Evolutionary conservation across 2,113 vertebrate species (phyloP), one percentile per base, ranked within the genome.

Genomic region (Mungos mungo): DNA sequence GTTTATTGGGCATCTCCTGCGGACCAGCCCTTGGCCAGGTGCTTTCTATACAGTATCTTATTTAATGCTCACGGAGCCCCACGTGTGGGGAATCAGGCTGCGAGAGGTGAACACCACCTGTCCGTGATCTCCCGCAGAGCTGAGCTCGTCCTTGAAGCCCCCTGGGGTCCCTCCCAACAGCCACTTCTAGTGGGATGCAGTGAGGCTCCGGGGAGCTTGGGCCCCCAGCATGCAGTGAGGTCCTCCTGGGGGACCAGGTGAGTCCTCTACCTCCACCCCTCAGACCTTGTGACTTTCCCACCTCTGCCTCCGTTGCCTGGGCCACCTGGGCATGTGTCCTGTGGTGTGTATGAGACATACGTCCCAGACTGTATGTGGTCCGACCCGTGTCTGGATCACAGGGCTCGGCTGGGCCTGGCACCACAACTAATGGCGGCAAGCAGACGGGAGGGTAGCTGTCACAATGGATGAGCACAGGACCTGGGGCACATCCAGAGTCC

Each of bases 391-490:
- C 76, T 16, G 15, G 54, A 18, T 84, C 69, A 54, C 33, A 45
- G 60, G 27, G 50, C 47, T 31, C 16, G 19, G 21, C 29, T 2
- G 19, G 92, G 71, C 80, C 80, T 27, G n/a, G 84, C 68, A 18
- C 25, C 16, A 0, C 63, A 35, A 71, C 60, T 50, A 50, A 69
- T 50, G 38, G 15, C 38, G 54, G n/a, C 57, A 47, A 31, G 41
- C 38, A 60, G 66, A n/a, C 2, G 3, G 25, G 47, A 47, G 5
- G 18, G 71, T 3, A 3, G 47, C 76, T 69, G 74, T 92, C 5
- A 0, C 0, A n/a, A 18, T 5, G 7, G 10, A 2, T 15, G 27
- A 47, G 41, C 41, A 5, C 10, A 8, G n/a, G 54, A 45, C 27
- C 54, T 65, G 38, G 33, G 88, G 47, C 52, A 12, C 0, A 5